These are phyloP conservation scores for Polyommatus iphigenia DNA, from an alignment of 2,888 invertebrate species.

Conservation along the genomic window DNA sequence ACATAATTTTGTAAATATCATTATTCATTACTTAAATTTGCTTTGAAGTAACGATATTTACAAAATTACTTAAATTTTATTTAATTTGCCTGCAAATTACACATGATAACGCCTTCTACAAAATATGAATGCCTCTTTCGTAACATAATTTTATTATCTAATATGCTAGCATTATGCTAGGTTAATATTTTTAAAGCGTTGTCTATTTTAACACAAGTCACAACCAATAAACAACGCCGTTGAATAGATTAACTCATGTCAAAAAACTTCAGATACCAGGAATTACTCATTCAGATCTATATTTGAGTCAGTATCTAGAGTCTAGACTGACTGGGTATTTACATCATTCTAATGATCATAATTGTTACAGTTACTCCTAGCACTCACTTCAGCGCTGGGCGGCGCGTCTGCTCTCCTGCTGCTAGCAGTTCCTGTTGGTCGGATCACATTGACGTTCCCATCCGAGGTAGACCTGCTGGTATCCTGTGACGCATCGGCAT, in stretches of 20 bases:
- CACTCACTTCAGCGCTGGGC: slow-evolving; percentile 84
- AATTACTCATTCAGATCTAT: background rate
- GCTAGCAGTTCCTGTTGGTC: slow-evolving; percentile 85
- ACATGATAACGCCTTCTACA: too few relatives aligned
- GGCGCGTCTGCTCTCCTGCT: slow-evolving; percentile 84
- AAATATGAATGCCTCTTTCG: too few relatives aligned
- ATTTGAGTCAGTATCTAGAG: too few relatives aligned
- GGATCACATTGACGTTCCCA: slow-evolving; percentile 84
- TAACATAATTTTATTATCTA: too few relatives aligned
- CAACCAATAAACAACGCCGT: too few relatives aligned
- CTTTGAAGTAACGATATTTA: slow-evolving; percentile 30
- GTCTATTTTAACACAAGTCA: too few relatives aligned
- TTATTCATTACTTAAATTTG: slow-evolving; percentile 38
- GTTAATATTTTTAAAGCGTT: too few relatives aligned
- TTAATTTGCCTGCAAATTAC: too few relatives aligned
- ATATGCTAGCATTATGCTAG: too few relatives aligned
- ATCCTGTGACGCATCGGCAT: slow-evolving; percentile 64
- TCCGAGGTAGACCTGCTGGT: slow-evolving; percentile 80
- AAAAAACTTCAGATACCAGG: too few relatives aligned
- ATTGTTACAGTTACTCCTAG: slow-evolving; percentile 80
- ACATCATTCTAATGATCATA: slow-evolving; percentile 12
- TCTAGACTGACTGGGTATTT: background rate
- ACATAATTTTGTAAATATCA: slow-evolving; percentile 52
- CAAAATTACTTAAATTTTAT: too few relatives aligned
- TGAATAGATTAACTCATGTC: too few relatives aligned